Evolutionary conservation across 2,797 vertebrate genomes (phyloP).

Genomic region (Dromococcyx pavoninus): DNA sequence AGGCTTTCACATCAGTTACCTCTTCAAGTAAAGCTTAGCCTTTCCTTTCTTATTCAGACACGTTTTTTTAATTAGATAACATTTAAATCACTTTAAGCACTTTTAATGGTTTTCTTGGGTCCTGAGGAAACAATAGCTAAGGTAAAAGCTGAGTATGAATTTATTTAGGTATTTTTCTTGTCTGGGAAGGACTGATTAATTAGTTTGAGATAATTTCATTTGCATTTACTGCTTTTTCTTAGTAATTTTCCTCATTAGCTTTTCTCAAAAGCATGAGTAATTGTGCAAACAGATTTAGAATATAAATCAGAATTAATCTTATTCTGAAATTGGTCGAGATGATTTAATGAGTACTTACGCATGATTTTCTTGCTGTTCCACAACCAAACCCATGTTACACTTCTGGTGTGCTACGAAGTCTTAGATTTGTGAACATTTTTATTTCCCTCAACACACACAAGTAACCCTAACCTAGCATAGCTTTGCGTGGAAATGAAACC

Average conservation of each 20-base stretch:
- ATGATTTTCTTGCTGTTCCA: background rate
- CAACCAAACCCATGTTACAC: background rate
- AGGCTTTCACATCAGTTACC: background rate
- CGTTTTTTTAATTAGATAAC: background rate
- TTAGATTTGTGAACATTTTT: background rate
- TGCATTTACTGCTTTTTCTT: conserved; percentile 1
- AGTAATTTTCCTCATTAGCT: conserved; percentile 30
- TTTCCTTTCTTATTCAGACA: background rate
- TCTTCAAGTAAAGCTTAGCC: background rate
- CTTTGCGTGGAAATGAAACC: background rate
- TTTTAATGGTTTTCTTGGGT: background rate
- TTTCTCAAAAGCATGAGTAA: conserved; percentile 14
- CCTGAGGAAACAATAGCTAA: background rate
- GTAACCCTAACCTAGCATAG: background rate
- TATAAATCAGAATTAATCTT: background rate
- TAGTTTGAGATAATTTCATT: conserved; percentile 41
- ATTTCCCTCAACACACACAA: background rate
- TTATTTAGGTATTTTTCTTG: conserved; percentile 26
- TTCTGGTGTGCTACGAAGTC: background rate
- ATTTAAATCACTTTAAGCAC: background rate
- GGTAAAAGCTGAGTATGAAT: background rate
- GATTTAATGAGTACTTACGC: background rate
- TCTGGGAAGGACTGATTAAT: conserved; percentile 32
- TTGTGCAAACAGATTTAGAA: conserved; percentile 1
- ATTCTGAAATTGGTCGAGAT: background rate